phyloP scores from a whole-genome alignment of 2,888 invertebrate species.

The Icerya purchasi region DNA sequence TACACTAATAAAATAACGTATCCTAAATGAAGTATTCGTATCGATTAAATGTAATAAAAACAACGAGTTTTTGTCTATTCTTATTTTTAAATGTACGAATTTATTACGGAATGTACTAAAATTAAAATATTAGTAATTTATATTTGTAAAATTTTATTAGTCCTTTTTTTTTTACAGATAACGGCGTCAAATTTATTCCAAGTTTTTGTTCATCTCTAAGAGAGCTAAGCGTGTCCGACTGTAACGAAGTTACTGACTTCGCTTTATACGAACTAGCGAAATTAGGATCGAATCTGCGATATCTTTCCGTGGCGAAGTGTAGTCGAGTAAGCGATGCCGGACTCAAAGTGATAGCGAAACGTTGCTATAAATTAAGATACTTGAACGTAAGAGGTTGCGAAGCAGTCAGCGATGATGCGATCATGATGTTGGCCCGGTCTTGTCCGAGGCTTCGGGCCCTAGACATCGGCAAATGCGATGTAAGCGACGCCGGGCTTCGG shows the following conservation, averaged over 20 bases:
- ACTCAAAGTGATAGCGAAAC: conserved; percentile 59
- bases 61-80: not conserved
- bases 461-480: conserved; percentile 82
- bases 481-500: conserved; percentile 69
- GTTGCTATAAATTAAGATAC: conserved; percentile 73
- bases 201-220: conserved; percentile 65
- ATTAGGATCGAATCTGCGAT: conserved; percentile 67
- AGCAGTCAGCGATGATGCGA: conserved; percentile 79
- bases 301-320: conserved; percentile 84
- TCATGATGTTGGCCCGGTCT: conserved; percentile 62
- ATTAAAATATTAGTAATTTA: too few relatives aligned
- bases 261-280: conserved; percentile 73
- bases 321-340: conserved; percentile 81
- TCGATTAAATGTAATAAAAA: not conserved
- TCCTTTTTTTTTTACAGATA: conserved; percentile 35
- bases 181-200: conserved; percentile 74
- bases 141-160: conserved; percentile 4
- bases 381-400: conserved; percentile 82
- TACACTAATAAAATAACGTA: too few relatives aligned
- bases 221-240: conserved; percentile 78
- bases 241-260: conserved; percentile 70
- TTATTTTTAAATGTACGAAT: not conserved
- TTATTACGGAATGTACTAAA: too few relatives aligned
- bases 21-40: not conserved
- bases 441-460: conserved; percentile 68